These are phyloP conservation scores for Hypotaenidia okinawae DNA, from an alignment of 2,797 vertebrate genomes.

Conservation along the genomic window DNA sequence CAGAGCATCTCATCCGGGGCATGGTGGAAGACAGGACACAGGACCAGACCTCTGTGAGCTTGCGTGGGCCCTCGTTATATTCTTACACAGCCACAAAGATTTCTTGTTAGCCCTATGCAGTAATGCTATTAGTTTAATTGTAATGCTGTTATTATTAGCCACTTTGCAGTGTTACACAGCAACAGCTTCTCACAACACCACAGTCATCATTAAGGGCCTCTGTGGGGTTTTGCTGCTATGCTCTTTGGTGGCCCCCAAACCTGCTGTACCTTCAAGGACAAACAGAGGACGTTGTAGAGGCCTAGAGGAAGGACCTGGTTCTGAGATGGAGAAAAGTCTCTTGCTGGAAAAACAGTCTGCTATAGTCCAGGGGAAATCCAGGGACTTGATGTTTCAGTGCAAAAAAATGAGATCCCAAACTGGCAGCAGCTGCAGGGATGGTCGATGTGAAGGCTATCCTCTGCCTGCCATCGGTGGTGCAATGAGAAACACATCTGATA, in stretches of 20 bases:
- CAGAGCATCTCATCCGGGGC: neutral
- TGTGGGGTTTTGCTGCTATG: neutral
- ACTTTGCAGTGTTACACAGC: neutral
- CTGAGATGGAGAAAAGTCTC: neutral
- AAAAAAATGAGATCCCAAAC: neutral
- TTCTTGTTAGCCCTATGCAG: neutral
- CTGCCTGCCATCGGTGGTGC: neutral
- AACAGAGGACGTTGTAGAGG: neutral
- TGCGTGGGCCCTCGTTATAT: neutral
- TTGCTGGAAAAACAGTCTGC: neutral
- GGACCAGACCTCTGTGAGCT: neutral
- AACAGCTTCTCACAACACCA: neutral
- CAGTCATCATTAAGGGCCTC: accelerated
- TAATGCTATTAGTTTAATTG: neutral
- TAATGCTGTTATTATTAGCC: neutral
- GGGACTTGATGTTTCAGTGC: neutral
- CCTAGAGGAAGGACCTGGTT: neutral
- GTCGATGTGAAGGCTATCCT: neutral
- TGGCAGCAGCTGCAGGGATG: neutral
- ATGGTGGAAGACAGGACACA: neutral
- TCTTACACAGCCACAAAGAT: neutral
- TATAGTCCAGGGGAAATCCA: neutral
- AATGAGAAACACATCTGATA: neutral
- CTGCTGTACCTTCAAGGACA: neutral
- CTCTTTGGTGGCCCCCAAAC: neutral